Evolutionary conservation across 2,113 vertebrate species (phyloP).

Genomic region (Urocolius indicus): DNA sequence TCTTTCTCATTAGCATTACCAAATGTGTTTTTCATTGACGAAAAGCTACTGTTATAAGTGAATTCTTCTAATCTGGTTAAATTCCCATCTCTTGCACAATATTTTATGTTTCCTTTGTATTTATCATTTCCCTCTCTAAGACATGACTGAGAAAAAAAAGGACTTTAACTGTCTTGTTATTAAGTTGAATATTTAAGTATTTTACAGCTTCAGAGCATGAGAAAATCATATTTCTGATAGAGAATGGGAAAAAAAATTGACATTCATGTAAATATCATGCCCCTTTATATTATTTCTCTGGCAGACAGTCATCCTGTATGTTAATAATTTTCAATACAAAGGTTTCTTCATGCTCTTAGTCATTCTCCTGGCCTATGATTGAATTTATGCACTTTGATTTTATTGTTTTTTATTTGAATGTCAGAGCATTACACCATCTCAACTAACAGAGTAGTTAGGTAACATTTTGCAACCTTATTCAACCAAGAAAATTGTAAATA

Average conservation of each 20-base stretch:
- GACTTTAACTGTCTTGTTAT: neutral
- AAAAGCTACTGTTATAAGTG: neutral
- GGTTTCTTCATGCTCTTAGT: neutral
- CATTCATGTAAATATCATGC: neutral
- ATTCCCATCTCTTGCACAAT: neutral
- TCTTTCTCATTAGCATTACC: neutral
- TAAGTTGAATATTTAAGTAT: neutral
- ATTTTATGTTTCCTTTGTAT: neutral
- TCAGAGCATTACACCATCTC: neutral
- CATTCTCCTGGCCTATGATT: neutral
- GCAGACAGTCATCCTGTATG: neutral
- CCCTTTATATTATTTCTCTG: neutral
- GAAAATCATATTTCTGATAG: neutral
- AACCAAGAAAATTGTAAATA: neutral
- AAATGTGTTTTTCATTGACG: neutral
- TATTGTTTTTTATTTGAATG: neutral
- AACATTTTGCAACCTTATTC: neutral
- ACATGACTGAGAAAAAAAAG: neutral
- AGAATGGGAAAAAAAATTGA: neutral
- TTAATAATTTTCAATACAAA: neutral
- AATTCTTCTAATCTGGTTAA: neutral
- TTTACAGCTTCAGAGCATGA: neutral
- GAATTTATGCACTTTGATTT: neutral
- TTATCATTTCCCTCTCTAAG: neutral
- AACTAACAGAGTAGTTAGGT: neutral